Conservation (phyloP, 92 coral and sea anemone genomes). For the Isaurus tuberculatus region DNA sequence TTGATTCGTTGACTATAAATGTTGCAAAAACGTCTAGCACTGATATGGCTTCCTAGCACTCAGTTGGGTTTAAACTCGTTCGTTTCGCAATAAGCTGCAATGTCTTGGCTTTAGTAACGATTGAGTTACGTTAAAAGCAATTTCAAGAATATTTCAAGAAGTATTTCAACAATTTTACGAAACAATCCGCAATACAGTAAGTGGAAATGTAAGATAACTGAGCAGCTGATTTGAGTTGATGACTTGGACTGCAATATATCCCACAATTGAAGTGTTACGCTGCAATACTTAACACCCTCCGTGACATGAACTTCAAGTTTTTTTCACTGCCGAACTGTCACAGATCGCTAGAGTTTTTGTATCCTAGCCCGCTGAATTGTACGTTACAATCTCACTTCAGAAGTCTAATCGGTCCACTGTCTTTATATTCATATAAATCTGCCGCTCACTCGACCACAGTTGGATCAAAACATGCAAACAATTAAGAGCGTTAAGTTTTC, state of each 20-base stretch:
- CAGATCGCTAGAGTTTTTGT: not conserved
- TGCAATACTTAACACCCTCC: not conserved
- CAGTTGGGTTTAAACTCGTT: slow-evolving; percentile 20
- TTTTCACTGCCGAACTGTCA: not conserved
- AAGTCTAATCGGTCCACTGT: slow-evolving; percentile 18
- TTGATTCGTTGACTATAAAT: not conserved
- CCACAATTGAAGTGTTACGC: not conserved
- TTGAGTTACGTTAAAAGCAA: not conserved
- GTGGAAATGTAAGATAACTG: slow-evolving; percentile 28
- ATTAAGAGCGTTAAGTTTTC: not conserved
- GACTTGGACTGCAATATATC: not conserved
- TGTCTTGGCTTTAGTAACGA: not conserved
- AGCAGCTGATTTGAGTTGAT: slow-evolving; percentile 32
- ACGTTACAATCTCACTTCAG: not conserved
- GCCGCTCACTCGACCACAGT: not conserved
- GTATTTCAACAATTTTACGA: slow-evolving; percentile 18
- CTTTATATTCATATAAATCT: not conserved
- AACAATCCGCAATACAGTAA: slow-evolving; percentile 2
- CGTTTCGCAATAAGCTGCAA: slow-evolving; percentile 8
- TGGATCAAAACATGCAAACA: slow-evolving; percentile 31
- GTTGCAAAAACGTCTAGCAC: not conserved
- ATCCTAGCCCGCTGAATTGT: not conserved
- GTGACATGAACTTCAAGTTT: not conserved
- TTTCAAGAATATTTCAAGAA: slow-evolving; percentile 1
- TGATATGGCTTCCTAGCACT: slow-evolving; percentile 43